Base-by-base conservation (phyloP, 64 coral and sea anemone genomes). In the Hydrozoanthus tunicans region DNA sequence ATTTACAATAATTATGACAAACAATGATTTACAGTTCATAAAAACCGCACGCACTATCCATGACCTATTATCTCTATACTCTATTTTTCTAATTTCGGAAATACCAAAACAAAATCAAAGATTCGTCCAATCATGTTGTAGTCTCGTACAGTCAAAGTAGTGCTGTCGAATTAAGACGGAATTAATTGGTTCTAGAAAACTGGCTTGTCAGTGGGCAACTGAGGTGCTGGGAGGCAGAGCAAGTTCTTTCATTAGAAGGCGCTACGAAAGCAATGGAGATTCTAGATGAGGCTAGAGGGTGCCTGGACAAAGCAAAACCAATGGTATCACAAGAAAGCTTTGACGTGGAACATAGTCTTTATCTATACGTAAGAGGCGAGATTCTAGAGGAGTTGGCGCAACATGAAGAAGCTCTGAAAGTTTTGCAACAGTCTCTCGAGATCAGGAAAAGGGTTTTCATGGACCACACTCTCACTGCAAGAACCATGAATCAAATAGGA, bases 401-500 rank as follows among this genome's bases (percentile, higher is more conserved):
- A 71, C 11, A 2, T 4, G 53, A 17, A 6, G 43, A 70, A 63
- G 82, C 66, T 25, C 77, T 78, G 2, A 4, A 62, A 23, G 58
- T 7, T 4, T 79, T 64, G 32, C 56, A 26, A 51, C 5, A 72
- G 13, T 93, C 83, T 20, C 24, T 89, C 13, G 24, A 58, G 11
- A 88, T 89, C 11, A 88, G 82, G 79, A 51, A 60, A 53, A 67
- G 8, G 12, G n/a, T 67, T 51, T 66, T 77, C 7, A 58, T 58
- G 23, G 82, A 86, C 14, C 82, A 93, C 11, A 53, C 69, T 14
- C 70, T 76, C 26, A 93, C 91, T 9, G 13, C 20, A 20, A 66
- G 91, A 66, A 93, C 83, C 12, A 70, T 93, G 73, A 93, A 93
- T 79, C 62, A 56, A 27, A 93, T 93, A 78, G 91, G 91, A 58